These are phyloP conservation scores for Xestia sexstrigata DNA, from an alignment of 2,888 invertebrate genomes.

Conservation along the genomic window DNA sequence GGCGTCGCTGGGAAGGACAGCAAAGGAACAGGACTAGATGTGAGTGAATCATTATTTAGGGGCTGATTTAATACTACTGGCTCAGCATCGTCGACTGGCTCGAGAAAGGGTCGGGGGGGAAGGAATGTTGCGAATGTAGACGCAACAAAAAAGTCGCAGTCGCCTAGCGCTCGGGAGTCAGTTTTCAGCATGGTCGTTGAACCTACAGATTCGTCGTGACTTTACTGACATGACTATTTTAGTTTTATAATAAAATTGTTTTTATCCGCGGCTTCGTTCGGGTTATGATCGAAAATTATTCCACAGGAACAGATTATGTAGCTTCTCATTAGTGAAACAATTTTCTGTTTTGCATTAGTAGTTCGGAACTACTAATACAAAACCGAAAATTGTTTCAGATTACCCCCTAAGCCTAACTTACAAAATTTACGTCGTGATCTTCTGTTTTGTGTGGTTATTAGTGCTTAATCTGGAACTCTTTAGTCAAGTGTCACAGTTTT, in stretches of 20 bases:
- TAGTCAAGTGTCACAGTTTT: not conserved
- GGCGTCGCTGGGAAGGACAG: no score
- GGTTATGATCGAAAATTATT: not conserved
- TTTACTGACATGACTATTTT: not conserved
- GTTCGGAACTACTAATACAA: no score
- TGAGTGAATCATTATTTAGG: no score
- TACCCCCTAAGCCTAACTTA: no score
- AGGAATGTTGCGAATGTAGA: slow-evolving; percentile 27
- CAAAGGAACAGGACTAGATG: no score
- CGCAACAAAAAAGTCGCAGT: slow-evolving; percentile 28
- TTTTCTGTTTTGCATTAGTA: not conserved
- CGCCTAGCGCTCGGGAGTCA: not conserved
- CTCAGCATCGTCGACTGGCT: no score
- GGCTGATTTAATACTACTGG: no score
- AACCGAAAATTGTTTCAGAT: no score
- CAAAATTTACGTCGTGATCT: no score
- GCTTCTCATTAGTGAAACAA: not conserved
- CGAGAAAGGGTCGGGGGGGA: not conserved
- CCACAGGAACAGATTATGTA: not conserved
- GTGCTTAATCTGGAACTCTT: not conserved
- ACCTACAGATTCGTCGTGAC: slow-evolving; percentile 3
- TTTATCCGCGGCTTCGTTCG: not conserved
- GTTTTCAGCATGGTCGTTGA: slow-evolving; percentile 35
- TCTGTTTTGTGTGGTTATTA: no score
- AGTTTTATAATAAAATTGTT: slow-evolving; percentile 5